Evolutionary conservation across 2,113 vertebrate species (phyloP).

Genomic region (Tetrax tetrax): DNA sequence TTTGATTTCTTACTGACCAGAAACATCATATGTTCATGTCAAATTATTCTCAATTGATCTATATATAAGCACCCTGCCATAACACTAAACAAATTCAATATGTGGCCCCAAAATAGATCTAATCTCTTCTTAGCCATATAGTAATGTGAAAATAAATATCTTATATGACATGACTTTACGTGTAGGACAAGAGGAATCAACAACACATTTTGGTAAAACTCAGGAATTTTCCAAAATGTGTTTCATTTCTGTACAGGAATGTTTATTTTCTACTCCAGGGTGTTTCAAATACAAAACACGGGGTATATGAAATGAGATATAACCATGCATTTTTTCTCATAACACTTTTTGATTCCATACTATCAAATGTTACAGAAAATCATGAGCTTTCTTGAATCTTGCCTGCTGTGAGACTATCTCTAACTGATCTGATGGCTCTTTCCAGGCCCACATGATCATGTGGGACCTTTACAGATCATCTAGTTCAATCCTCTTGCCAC

Average conservation of each 20-base stretch:
- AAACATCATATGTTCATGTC: neutral
- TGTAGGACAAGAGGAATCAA: neutral
- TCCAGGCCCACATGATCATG: neutral
- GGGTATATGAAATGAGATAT: neutral
- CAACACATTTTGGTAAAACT: neutral
- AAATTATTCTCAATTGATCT: neutral
- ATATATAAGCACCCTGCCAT: neutral
- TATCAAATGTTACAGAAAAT: neutral
- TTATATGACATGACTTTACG: neutral
- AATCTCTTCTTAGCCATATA: neutral
- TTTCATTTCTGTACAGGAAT: neutral
- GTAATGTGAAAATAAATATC: neutral
- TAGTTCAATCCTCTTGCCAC: neutral
- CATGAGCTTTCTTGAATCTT: neutral
- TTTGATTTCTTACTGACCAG: neutral
- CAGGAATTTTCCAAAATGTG: neutral
- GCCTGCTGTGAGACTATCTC: neutral
- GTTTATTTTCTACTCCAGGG: neutral
- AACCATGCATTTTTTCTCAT: neutral
- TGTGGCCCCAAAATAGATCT: neutral
- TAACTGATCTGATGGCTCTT: neutral
- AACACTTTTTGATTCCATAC: neutral
- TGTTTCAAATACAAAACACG: neutral
- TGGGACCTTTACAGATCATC: neutral
- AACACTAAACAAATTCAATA: neutral